Base-by-base conservation (phyloP, 2,888 invertebrate species). In the Hylaea fasciaria region DNA sequence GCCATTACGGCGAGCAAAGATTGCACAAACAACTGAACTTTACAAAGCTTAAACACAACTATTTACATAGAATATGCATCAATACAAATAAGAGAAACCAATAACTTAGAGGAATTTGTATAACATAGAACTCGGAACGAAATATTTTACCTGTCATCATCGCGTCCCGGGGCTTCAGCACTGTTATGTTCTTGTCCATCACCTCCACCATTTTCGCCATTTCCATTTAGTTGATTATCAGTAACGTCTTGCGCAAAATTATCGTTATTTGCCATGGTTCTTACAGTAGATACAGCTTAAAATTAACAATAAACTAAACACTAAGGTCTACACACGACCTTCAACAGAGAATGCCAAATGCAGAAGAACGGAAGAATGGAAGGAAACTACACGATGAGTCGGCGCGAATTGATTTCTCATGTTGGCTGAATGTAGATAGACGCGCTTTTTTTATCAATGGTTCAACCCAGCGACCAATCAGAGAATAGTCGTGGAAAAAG, bases 181-280 rank as follows among this genome's bases (percentile, higher is more conserved):
- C 94, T 94, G 74, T 95, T 95, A 88, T 95, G 94, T 83, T 96
- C 95, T 77, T 93, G 94, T 81, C 93, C 94, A 83, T 95, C 95
- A 74, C 95, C 95, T 72, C 94, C 94, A 80, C 94, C 94, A 82
- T 94, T 94, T 84, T 94, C 94, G 69, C 84, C 83, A 81, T 91
- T 92, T 77, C 93, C 93, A 86, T 94, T 94, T 82, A 92, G 93
- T 87, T 95, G 94, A 87, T 95, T 94, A 76, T 95, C 95, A 80
- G 94, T 94, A 78, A 95, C 94, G 83, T 95, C 95, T 93, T 95
- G 94, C 75, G 95, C 95, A 90, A 95, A 95, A 88, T 96, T 96
- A 90, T 96, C 96, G 86, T 95, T 95, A 90, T 95, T 96, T 76
- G 94, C 94, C 95, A 95, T 95, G 83, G 37, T 57, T 81, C 81